Evolutionary conservation across 2,797 vertebrate species (phyloP), one percentile per base, ranked within the genome.

Genomic region (Nothura maculosa): DNA sequence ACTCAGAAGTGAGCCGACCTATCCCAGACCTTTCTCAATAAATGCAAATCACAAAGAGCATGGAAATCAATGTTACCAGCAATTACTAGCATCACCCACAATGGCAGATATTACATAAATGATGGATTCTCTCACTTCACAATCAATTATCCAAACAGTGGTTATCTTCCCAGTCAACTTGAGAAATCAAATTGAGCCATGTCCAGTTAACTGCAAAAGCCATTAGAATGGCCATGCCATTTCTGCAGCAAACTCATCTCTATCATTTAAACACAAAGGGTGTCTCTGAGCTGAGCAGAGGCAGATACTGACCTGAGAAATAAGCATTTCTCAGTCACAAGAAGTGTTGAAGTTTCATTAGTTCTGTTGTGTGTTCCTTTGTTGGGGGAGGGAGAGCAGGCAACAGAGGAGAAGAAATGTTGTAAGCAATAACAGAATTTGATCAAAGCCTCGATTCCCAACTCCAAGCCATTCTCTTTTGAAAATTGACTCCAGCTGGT

Each of bases 241-340:
- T 47, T 90, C 63, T 91, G 50, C 55, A 5, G 30, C 54, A 92
- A 72, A 58, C 16, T 74, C 24, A 34, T 57, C 21, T 32, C 70
- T 62, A 30, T 69, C 24, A 34, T 64, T 83, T 85, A 91, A 85
- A 69, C n/a, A 52, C 12, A 18, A 19, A 66, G 4, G 17, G 36
- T 80, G 24, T 45, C 60, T 88, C 74, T 0, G 3, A 86, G 55
- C 9, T 77, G 52, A 73, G 36, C 42, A 63, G 82, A 86, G 52
- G 14, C 66, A 57, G 78, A 60, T 42, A 32, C 1, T 58, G n/a
- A 92, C 45, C 60, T 63, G 81, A 91, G 77, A 93, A 94, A 92
- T 81, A 93, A 88, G 47, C 32, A 87, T 90, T 90, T 93, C 61
- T 92, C 87, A 84, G 75, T 72, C 80, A 83, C 73, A 92, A 81